Evolutionary conservation across 1,140 invertebrate species (phyloP), one percentile per base, ranked within the genome.

Genomic region (Anastatus disparis): DNA sequence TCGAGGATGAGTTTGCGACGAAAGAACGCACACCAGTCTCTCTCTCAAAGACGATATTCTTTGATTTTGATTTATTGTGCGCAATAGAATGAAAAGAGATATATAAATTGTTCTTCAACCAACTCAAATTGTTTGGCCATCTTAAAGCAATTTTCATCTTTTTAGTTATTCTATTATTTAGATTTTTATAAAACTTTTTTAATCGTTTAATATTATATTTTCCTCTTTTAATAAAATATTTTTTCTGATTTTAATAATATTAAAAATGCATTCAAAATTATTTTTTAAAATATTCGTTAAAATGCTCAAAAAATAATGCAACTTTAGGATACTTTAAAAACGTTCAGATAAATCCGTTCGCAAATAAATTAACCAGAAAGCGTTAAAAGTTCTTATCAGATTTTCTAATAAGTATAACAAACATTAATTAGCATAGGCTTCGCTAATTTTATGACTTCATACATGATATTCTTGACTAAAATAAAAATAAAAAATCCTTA

Each of bases 1-100:
- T 61, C 46, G 31, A 50, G 65, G 31, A 68, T 68, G 55, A 68
- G 55, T 68, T 68, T 68, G 55, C 55, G 46, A 38, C 24, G 26
- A 22, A 53, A 20, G n/a, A n/a, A n/a, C n/a, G n/a, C n/a, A n/a
- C n/a, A n/a, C n/a, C n/a, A n/a, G n/a, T n/a, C n/a, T 26, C 31
- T 27, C 9, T 55, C 40, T 56, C 63, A 55, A 35, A 56, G 53
- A 10, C 22, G 38, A 17, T 53, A 68, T 61, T 68, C 44, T 61
- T 52, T 42, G 56, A 69, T 61, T 69, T 69, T 61, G 42, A n/a
- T n/a, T n/a, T n/a, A n/a, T n/a, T n/a, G n/a, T n/a, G n/a, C n/a
- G n/a, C n/a, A n/a, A 55, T 27, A 44, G 38, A 29, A 44, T 10
- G 12, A n/a, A n/a, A n/a, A 15, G 8, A 38, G 31, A 38, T 13